Base-by-base conservation (phyloP, 2,888 invertebrate genomes). In the Apodemia mormo region DNA sequence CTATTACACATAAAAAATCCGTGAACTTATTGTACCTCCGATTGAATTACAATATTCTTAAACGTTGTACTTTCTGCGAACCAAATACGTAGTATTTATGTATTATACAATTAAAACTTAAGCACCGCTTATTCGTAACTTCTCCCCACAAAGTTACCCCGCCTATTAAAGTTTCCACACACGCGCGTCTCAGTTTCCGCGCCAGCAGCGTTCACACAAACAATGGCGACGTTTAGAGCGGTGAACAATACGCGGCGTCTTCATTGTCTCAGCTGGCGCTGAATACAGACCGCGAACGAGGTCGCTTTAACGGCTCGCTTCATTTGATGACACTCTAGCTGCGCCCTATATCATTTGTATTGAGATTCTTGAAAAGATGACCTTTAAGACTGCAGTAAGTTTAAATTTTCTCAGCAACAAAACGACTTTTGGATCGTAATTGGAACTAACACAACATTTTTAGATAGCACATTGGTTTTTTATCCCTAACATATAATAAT, bases 281-380 rank as follows among this genome's bases (percentile, higher is more conserved):
- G 71, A 67, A 67, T 65, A 68, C 22, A 40, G 52, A 69, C 52
- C 68, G 65, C 65, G 68, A 45, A 65, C 68, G 64, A 65, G 68
- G 65, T 68, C 71, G 71, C 68, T 69, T 61, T 65, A 54, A 66
- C 64, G 68, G 68, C 68, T 40, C 49, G 64, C 54, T 65, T 54
- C 65, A 61, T 61, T 61, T 61, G 61, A 61, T 61, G 49, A 14
- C 49, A 49, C 14, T 61, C 33, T 61, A 33, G 61, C 30, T 58
- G 30, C 30, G 12, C 5, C 58, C 58, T 58, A 30, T 12, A 58
- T 58, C 29, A 58, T 58, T 30, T 58, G 29, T 30, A 56, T 56
- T 22, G 8, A 58, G 12, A 5, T 58, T 30, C 30, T 58, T 58
- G 29, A 58, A 4, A 58, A 12, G 29, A 58, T 58, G 58, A 58